Conservation (phyloP, 2,113 vertebrate species). For the Rhagologus leucostigma region DNA sequence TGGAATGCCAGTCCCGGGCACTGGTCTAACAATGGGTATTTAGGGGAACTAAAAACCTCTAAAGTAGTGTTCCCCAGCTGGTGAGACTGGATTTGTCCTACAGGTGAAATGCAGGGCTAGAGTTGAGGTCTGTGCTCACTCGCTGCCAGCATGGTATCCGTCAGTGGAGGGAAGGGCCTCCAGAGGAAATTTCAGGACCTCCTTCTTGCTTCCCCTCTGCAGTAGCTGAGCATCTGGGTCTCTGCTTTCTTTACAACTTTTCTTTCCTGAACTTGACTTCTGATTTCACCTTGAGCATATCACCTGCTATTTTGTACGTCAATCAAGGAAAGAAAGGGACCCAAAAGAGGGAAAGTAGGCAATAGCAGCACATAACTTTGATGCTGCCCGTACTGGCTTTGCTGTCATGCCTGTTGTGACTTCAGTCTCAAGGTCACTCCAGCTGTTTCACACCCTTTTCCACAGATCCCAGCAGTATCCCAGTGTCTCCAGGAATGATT, state of each 20-base stretch:
- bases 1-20: conserved; percentile 41
- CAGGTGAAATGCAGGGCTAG: not conserved
- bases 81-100: not conserved
- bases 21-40: not conserved
- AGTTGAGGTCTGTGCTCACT: not conserved
- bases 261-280: not conserved
- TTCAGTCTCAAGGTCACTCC: not conserved
- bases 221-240: not conserved
- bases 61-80: not conserved
- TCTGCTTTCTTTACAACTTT: not conserved
- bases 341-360: not conserved
- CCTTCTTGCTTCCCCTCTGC: not conserved
- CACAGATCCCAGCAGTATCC: not conserved
- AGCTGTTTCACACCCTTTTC: not conserved
- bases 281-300: not conserved
- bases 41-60: not conserved
- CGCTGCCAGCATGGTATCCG: fast-evolving
- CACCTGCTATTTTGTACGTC: not conserved
- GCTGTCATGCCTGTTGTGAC: not conserved
- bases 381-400: not conserved
- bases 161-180: not conserved
- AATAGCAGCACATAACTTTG: not conserved
- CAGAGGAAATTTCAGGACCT: not conserved
- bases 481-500: not conserved
- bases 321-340: not conserved